Evolutionary conservation across 2,113 vertebrate species (phyloP), one percentile per base, ranked within the genome.

Genomic region (Bucco capensis): DNA sequence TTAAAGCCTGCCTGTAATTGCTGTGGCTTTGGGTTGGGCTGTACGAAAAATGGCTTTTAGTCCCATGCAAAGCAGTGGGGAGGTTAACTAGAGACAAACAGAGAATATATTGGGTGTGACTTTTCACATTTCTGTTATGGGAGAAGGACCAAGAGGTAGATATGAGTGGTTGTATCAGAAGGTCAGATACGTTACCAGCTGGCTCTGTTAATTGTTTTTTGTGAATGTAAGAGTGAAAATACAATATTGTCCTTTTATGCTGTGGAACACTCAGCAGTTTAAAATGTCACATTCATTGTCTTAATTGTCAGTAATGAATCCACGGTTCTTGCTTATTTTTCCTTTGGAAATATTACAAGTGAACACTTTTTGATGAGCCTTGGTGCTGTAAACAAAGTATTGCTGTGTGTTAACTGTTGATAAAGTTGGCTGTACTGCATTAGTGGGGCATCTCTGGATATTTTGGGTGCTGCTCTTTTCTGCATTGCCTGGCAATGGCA

Each of bases 241-340:
- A 76, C 61, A 80, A 25, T 71, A 61, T 84, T 84, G 56, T 76
- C 31, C 62, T 93, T 87, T 89, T 51, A 83, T 47, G 76, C 18
- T 51, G 58, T 23, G 69, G 40, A 83, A 61, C 46, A 33, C 44
- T 72, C 47, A 33, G 42, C 62, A 65, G 84, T 90, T 92, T 94
- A 82, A 95, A n/a, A 78, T 87, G 76, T 74, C 83, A 72, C 53
- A 19, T 96, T 89, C 67, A 22, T 92, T 95, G 86, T 88, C 84
- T 83, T 95, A 88, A 84, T 88, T 94, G 94, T 84, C 93, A 88
- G 67, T 56, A 85, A 33, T 38, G 84, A 76, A 51, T 88, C 64
- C 49, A 47, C 80, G 64, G 28, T 62, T 83, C 56, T 89, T 91
- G 12, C 61, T 69, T 31, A 53, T 83, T 96, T 86, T 96, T 75